These are phyloP conservation scores for Dendrophyllia cribrosa DNA, from an alignment of 64 coral and sea anemone genomes.

Conservation along the genomic window DNA sequence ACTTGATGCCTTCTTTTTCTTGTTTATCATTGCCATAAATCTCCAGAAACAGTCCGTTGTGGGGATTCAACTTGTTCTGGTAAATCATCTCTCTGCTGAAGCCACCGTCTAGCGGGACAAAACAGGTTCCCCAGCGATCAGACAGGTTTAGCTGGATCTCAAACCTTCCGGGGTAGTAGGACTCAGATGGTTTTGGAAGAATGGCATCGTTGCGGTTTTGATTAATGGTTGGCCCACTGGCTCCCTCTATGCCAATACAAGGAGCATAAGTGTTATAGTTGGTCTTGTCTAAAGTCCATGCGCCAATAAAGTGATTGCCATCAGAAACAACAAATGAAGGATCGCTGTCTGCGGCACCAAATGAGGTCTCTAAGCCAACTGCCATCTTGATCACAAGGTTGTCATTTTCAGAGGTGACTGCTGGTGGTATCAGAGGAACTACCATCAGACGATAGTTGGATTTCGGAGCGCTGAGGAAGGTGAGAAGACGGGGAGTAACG, in stretches of 20 bases:
- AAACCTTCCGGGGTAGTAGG: conserved; percentile 27
- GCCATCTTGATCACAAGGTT: no score
- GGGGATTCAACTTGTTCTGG: background rate
- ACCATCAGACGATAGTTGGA: no score
- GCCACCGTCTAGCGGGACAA: conserved; percentile 11
- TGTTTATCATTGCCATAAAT: conserved; percentile 14
- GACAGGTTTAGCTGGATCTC: conserved; percentile 11
- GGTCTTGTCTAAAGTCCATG: background rate
- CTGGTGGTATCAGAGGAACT: no score
- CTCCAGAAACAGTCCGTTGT: conserved; percentile 16
- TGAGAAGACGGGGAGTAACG: no score
- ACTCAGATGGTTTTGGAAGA: background rate
- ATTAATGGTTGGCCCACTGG: background rate
- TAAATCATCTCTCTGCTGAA: conserved; percentile 19
- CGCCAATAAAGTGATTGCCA: conserved; percentile 3
- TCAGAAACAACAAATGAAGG: conserved; percentile 10
- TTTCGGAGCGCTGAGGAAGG: no score
- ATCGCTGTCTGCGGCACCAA: no score
- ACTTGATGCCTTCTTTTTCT: conserved; percentile 24
- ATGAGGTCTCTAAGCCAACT: no score
- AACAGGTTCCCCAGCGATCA: conserved; percentile 50
- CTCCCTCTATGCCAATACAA: conserved; percentile 22
- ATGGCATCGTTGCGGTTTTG: background rate
- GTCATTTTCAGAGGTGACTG: no score
- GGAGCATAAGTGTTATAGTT: background rate